Base-by-base conservation (phyloP, 2,113 vertebrate species). In the Lathamus discolor region DNA sequence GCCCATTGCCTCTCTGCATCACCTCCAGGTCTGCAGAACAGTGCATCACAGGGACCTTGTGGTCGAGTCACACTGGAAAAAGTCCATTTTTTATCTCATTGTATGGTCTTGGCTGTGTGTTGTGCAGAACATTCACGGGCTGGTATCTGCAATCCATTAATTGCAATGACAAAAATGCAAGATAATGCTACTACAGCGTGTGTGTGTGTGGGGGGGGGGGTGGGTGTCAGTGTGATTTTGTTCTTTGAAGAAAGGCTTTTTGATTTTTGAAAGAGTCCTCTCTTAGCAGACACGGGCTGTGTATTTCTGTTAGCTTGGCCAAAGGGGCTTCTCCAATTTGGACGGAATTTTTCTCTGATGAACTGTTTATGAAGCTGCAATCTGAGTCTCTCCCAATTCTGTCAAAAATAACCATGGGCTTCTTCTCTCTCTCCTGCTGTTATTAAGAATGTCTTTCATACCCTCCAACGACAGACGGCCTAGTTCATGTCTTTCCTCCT, bases 391-490 rank as follows among this genome's bases (percentile, higher is more conserved):
- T 94, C 91, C 86, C 7, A 13, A 17, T 93, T 87, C 91, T 96
- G 93, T 96, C 97, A 95, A 54, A 96, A 97, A 95, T 92, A 94
- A 92, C 95, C 61, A 89, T 91, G 23, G 82, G 95, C 95, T 95
- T 57, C 78, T 87, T 88, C 70, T 67, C 93, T 89, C 89, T 97
- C 89, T 94, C 93, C 91, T 81, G 85, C 88, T 96, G 88, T 95
- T 94, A 93, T 89, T 94, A 90, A 91, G 90, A 86, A 72, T 88
- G 94, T 79, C 91, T 96, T 91, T 92, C 90, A 68, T 96, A 90
- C 95, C 95, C 96, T 96, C 69, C 81, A 97, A 97, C 84, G 72
- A 97, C 90, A 89, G 91, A 90, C 90, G 82, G 94, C 96, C 95
- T 95, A 95, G 70, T 95, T 97, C 86, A 74, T 85, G 59, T 89